Evolutionary conservation across 1,140 invertebrate genomes (phyloP).

Genomic region (Rhopalosiphum maidis): DNA sequence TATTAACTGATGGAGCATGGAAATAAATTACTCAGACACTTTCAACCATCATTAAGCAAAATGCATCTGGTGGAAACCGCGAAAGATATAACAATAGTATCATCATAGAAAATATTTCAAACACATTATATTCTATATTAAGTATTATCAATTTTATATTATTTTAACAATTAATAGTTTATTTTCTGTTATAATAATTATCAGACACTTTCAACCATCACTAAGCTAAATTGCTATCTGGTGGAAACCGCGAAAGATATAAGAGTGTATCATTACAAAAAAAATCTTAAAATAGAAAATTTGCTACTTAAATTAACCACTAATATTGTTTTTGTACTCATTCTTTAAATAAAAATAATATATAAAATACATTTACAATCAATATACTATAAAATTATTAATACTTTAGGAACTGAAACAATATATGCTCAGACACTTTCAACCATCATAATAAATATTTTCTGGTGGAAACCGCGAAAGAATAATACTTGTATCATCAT

Average conservation of each 20-base stretch:
- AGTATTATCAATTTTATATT: background rate
- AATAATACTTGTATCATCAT: slow-evolving; percentile 53
- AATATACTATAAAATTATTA: too few relatives aligned
- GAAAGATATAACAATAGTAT: slow-evolving; percentile 32
- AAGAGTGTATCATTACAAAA: slow-evolving; percentile 47
- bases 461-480: slow-evolving; percentile 58
- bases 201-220: slow-evolving; percentile 49
- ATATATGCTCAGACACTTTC: slow-evolving; percentile 55
- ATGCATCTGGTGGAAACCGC: slow-evolving; percentile 46
- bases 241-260: slow-evolving; percentile 58
- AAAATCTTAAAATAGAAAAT: too few relatives aligned
- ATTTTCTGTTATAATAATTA: background rate
- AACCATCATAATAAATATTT: slow-evolving; percentile 46
- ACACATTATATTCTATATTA: too few relatives aligned
- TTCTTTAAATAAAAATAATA: too few relatives aligned
- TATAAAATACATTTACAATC: too few relatives aligned
- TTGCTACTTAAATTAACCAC: too few relatives aligned
- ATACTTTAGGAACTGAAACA: background rate
- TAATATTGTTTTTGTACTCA: too few relatives aligned
- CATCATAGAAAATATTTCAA: slow-evolving; percentile 17
- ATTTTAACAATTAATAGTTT: background rate
- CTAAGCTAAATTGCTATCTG: background rate
- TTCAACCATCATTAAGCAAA: slow-evolving; percentile 48
- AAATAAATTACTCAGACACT: slow-evolving; percentile 20
- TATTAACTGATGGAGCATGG: too few relatives aligned